Percentiles rank a stretch among this genome's conserved stretches.
Evolutionary conservation across 2,888 invertebrate species (phyloP).

Genomic region (Microchrysa polita): DNA sequence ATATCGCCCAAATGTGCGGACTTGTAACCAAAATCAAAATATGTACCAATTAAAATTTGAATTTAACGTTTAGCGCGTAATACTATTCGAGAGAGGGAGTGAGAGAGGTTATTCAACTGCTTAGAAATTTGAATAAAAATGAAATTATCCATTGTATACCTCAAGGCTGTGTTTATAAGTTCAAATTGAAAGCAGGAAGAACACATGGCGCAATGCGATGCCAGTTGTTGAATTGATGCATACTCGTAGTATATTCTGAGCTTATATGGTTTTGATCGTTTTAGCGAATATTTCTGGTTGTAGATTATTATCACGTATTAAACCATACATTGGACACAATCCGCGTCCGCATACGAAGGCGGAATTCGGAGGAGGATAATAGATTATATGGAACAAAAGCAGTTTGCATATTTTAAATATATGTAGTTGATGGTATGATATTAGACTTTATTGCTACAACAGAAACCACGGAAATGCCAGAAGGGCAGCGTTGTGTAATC

Average conservation of each 20-base stretch:
- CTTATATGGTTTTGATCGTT: too few relatives aligned
- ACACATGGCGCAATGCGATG: too few relatives aligned
- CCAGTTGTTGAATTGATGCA: too few relatives aligned
- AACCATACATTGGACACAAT: neutral
- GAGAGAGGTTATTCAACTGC: constrained; percentile 34
- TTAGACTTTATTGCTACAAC: too few relatives aligned
- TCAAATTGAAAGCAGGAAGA: constrained; percentile 27
- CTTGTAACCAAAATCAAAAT: too few relatives aligned
- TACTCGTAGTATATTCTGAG: too few relatives aligned
- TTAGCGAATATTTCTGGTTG: neutral
- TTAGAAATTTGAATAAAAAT: constrained; percentile 33
- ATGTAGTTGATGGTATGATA: too few relatives aligned
- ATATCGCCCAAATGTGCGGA: too few relatives aligned
- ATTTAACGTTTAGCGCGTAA: constrained; percentile 10
- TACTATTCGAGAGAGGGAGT: constrained; percentile 14
- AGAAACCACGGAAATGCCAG: too few relatives aligned
- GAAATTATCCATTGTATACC: constrained; percentile 36
- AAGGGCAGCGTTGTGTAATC: too few relatives aligned
- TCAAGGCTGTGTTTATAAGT: constrained; percentile 21
- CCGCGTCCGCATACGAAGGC: neutral
- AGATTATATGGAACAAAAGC: neutral
- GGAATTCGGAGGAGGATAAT: neutral
- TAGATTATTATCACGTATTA: constrained; percentile 6
- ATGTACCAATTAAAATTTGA: too few relatives aligned
- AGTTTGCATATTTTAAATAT: too few relatives aligned